These are phyloP conservation scores for Tipula helvola DNA, from an alignment of 2,888 invertebrate species.

Conservation along the genomic window DNA sequence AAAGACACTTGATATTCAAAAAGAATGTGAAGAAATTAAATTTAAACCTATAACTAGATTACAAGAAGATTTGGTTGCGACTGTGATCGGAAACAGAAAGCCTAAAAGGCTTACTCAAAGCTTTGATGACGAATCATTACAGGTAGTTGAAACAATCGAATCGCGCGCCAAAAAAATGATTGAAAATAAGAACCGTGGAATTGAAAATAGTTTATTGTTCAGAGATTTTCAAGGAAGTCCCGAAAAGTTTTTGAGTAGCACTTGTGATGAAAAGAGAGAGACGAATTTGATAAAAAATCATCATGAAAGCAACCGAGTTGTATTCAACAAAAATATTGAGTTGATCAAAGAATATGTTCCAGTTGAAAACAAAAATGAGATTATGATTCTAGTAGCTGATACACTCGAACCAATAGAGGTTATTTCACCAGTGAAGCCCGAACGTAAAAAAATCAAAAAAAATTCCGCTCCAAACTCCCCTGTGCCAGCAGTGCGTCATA, in stretches of 20 bases:
- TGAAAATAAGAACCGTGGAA: neutral
- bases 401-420: neutral
- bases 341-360: neutral
- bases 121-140: neutral
- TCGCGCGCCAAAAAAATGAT: neutral
- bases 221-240: constrained; percentile 11
- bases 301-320: neutral
- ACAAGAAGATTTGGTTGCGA: neutral
- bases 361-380: neutral
- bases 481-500: neutral
- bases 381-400: neutral
- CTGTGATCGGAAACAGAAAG: neutral
- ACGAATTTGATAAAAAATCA: neutral
- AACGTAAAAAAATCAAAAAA: neutral
- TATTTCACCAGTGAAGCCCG: neutral
- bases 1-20: neutral
- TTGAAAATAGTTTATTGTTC: constrained; percentile 6
- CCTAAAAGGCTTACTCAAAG: neutral
- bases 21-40: neutral
- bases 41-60: neutral
- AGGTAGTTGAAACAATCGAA: neutral
- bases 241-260: constrained; percentile 12
- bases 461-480: neutral
- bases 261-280: too few species aligned
- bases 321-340: neutral